Evolutionary conservation across 1,140 invertebrate genomes (phyloP).

Genomic region (Ooceraea biroi): DNA sequence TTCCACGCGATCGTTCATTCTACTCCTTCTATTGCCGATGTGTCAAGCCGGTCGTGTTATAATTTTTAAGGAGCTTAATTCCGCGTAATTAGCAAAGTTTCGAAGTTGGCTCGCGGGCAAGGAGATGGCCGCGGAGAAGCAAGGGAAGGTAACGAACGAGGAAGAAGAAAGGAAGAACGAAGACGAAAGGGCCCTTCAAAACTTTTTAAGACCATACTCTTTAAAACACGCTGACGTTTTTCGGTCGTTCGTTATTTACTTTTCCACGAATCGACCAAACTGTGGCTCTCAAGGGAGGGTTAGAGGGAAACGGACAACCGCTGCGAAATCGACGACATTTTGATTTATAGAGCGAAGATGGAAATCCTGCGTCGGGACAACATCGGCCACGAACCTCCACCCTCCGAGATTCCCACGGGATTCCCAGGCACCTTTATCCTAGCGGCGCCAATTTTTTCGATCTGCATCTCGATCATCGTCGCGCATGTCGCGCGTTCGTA

Average conservation of each 20-base stretch:
- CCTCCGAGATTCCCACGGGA: conserved; percentile 14
- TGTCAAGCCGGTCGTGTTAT: conserved; percentile 66
- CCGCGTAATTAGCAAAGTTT: conserved; percentile 77
- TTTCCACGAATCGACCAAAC: conserved; percentile 34
- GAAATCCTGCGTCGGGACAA: conserved; percentile 64
- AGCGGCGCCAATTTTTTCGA: conserved; percentile 52
- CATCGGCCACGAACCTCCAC: neutral
- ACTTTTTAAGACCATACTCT: conserved; percentile 60
- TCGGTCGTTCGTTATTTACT: conserved; percentile 66
- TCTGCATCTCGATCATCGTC: conserved; percentile 57
- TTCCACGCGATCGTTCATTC: neutral
- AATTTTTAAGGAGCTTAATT: conserved; percentile 78
- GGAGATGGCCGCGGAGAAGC: neutral
- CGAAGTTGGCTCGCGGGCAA: conserved; percentile 4
- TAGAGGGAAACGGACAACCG: conserved; percentile 1
- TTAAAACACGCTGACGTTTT: conserved; percentile 42
- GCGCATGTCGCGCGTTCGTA: conserved; percentile 26
- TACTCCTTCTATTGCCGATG: neutral
- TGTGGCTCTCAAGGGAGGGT: neutral
- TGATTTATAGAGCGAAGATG: conserved; percentile 73
- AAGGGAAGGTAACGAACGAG: neutral
- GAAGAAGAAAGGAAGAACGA: conserved; percentile 9
- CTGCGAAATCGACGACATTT: conserved; percentile 69
- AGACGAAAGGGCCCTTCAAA: conserved; percentile 26
- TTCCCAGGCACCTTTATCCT: conserved; percentile 32